Evolutionary conservation across 2,113 vertebrate species (phyloP), one percentile per base, ranked within the genome.

Genomic region (Spheniscus mendiculus): DNA sequence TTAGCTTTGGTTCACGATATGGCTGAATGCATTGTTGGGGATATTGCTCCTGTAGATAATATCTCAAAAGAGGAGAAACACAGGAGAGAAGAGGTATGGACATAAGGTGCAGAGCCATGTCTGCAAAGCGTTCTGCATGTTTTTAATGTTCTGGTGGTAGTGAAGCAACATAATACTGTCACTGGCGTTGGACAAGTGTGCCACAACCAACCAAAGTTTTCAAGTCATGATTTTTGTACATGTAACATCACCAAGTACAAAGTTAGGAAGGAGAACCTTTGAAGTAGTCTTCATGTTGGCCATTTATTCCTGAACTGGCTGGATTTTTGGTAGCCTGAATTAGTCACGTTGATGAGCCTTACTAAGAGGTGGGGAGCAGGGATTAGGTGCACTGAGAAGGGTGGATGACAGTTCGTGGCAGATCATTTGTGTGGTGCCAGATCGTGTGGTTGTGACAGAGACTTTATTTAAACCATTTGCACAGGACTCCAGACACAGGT

Each of bases 1-100:
- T 95, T 99, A 93, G 99, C 99, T 90, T 97, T 99, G 89, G 99
- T 99, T 94, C 99, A 99, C 12, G 99, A 99, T 97, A 99, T 99
- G 99, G 99, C 99, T 93, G 99, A 99, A 90, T 99, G 99, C 97
- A 99, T 99, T 93, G 99, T 99, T 95, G 99, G 99, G 97, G 99
- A 99, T 95, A 99, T 99, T 82, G 98, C 99, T 67, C 99, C 99
- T n/a, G 98, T 98, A 73, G 99, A 99, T 98, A 99, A 99, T 72
- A 36, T 99, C 91, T 99, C 99, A 89, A 99, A 99, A 98, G 98
- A 98, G 87, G 99, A 99, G 96, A 99, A 99, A 86, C 99, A 99
- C 98, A 98, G 98, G 69, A 97, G 98, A 97, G 99, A 99, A 97
- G 97, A 99, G 99, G 99, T 98, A 92, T 70, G 91, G 38, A 32